A percentile compares a stretch with the other conserved stretches of the same genome.
Conservation (phyloP, 2,888 invertebrate genomes). For the Ceriagrion tenellum region DNA sequence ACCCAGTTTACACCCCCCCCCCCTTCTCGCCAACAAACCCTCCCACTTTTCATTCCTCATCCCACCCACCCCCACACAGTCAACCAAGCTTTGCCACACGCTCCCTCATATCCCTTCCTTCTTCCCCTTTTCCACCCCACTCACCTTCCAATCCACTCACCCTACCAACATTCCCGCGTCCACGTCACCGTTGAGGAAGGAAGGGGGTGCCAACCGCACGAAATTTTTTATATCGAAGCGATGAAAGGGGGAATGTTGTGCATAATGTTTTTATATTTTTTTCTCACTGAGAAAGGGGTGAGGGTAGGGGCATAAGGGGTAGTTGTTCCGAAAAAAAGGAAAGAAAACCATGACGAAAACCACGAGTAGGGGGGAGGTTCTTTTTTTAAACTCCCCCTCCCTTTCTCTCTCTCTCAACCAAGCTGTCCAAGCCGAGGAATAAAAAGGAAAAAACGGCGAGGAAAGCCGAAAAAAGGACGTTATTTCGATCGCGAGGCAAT, state of each 20-base stretch:
- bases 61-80: background rate
- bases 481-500: background rate
- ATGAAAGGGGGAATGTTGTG: background rate
- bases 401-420: background rate
- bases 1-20: background rate
- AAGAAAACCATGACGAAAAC: background rate
- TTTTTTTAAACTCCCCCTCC: background rate
- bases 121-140: no score
- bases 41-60: background rate
- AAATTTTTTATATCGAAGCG: background rate
- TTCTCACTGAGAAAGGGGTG: background rate
- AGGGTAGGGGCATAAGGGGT: background rate
- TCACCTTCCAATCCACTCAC: background rate
- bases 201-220: background rate
- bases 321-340: no score
- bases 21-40: background rate
- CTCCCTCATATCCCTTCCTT: no score
- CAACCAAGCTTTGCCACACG: background rate
- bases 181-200: background rate
- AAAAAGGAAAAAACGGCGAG: background rate
- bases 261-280: background rate
- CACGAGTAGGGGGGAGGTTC: background rate
- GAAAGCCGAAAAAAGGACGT: background rate
- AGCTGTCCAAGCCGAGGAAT: background rate
- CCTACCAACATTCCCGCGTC: background rate